Conservation (phyloP, 1,140 invertebrate genomes). For the Triops cancriformis region DNA sequence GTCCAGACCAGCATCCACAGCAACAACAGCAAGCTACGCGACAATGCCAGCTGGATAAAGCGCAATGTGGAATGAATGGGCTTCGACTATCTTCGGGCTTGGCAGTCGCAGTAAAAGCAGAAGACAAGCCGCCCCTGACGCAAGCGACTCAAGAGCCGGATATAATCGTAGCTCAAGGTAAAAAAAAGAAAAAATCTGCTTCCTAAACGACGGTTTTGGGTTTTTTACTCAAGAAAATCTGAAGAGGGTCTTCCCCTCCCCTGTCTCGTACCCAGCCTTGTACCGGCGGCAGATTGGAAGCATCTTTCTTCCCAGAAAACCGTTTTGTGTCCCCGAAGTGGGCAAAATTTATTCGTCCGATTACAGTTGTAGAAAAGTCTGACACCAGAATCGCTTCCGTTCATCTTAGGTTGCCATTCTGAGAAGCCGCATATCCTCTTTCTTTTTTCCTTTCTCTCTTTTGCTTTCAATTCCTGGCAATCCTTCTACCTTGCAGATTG, state of each 20-base stretch:
- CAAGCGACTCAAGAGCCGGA: not conserved
- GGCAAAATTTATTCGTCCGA: not conserved
- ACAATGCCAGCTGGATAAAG: not conserved
- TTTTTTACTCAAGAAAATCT: not conserved
- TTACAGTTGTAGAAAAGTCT: not conserved
- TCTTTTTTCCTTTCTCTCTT: too few species aligned
- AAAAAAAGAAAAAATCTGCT: not conserved
- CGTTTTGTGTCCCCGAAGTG: not conserved
- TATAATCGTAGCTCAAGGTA: constrained; percentile 6
- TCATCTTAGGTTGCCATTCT: not conserved
- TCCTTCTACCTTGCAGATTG: too few species aligned
- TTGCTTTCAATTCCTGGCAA: too few species aligned
- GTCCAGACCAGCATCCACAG: constrained; percentile 6
- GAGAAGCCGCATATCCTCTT: not conserved
- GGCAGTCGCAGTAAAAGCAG: not conserved
- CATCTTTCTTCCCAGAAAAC: not conserved
- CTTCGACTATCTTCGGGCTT: not conserved
- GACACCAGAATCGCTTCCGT: not conserved
- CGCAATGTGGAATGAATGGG: constrained; percentile 5
- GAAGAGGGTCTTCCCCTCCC: not conserved
- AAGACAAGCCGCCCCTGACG: not conserved
- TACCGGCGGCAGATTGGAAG: not conserved
- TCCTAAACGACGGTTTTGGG: not conserved
- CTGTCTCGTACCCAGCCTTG: not conserved
- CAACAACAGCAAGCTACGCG: constrained; percentile 4